phyloP scores from a whole-genome alignment of 2,888 invertebrate species.

The Arrhopalites spinosus region DNA sequence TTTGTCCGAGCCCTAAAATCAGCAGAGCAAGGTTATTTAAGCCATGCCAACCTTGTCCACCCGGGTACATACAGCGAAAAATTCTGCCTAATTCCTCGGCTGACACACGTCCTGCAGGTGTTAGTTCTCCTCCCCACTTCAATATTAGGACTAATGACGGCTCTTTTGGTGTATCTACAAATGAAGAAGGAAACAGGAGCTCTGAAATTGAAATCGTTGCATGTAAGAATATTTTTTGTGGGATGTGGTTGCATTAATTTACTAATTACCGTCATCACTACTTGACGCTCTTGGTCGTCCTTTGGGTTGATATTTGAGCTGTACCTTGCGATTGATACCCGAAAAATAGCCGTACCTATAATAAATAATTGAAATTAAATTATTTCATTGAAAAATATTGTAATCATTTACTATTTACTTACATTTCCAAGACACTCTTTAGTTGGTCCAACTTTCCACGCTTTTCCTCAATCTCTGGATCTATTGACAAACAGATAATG shows the following conservation, averaged over 20 bases:
- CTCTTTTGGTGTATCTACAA: conserved; percentile 79
- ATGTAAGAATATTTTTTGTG: neutral
- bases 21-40: too few relatives aligned
- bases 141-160: conserved; percentile 94
- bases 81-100: conserved; percentile 94
- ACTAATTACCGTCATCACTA: conserved; percentile 82
- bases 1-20: too few relatives aligned
- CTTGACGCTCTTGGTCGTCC: conserved; percentile 89
- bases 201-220: neutral
- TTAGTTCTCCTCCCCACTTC: conserved; percentile 98
- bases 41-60: conserved; percentile 70
- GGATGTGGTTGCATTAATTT: neutral
- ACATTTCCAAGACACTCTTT: conserved; percentile 99
- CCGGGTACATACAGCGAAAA: conserved; percentile 99
- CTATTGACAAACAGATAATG: too few relatives aligned
- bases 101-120: conserved; percentile 82
- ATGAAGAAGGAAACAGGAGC: conserved; percentile 3
- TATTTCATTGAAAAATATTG: too few relatives aligned
- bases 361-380: conserved; percentile 42
- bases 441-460: conserved; percentile 96
- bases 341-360: conserved; percentile 98
- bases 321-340: conserved; percentile 99
- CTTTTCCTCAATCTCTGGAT: conserved; percentile 93
- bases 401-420: too few relatives aligned
- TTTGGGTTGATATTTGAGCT: conserved; percentile 98